phyloP scores from a whole-genome alignment of 1,140 invertebrate species.

The Neomicropteryx cornuta region DNA sequence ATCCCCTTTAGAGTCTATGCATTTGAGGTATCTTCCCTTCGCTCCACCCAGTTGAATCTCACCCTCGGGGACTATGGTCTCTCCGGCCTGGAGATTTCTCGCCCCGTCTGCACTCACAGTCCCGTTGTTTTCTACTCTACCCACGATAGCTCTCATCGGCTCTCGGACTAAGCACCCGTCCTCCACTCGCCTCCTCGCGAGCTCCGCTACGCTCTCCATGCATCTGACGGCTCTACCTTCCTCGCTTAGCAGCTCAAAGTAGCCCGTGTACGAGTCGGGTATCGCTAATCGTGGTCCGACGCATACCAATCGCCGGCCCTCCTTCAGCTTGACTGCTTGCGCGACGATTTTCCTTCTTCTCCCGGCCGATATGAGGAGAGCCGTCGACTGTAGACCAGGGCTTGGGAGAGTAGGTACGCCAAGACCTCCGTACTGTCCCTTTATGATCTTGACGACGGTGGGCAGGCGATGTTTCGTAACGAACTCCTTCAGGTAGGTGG shows the following conservation, averaged over 20 bases:
- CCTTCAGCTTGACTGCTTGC: constrained; percentile 86
- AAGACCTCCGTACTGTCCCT: constrained; percentile 82
- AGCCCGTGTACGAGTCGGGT: constrained; percentile 81
- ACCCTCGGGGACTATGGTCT: constrained; percentile 65
- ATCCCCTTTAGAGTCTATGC: constrained; percentile 74
- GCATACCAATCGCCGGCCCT: constrained; percentile 62
- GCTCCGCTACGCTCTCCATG: constrained; percentile 76
- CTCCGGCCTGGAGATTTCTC: constrained; percentile 60
- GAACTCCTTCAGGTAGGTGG: constrained; percentile 67
- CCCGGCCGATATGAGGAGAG: constrained; percentile 72
- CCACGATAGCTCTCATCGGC: constrained; percentile 69
- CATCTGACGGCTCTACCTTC: constrained; percentile 81
- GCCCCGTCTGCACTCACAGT: constrained; percentile 58
- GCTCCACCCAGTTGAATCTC: constrained; percentile 51
- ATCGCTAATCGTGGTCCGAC: constrained; percentile 77
- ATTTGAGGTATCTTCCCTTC: constrained; percentile 70
- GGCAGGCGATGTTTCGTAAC: constrained; percentile 69
- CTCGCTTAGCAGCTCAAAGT: constrained; percentile 88
- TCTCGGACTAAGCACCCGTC: constrained; percentile 78
- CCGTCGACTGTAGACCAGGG: constrained; percentile 71
- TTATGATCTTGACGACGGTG: constrained; percentile 79
- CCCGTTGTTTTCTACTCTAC: constrained; percentile 51
- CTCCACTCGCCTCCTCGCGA: constrained; percentile 64
- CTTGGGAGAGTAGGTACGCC: constrained; percentile 77
- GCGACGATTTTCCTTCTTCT: constrained; percentile 75